Conservation (phyloP, 2,797 vertebrate genomes). For the Trachurus trachurus region DNA sequence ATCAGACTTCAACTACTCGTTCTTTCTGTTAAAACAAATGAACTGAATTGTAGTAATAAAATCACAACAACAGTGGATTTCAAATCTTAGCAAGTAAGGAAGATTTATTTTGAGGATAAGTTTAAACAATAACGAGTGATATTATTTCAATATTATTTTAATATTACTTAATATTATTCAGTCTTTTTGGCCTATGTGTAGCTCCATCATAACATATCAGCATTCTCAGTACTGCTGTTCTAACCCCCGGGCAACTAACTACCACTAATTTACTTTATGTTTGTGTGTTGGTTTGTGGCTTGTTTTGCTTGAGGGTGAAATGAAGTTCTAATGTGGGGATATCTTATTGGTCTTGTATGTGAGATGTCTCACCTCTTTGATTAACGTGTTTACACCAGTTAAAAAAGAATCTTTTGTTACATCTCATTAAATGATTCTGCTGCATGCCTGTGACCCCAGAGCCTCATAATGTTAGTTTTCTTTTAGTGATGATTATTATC, state of each 20-base stretch:
- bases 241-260: conserved; percentile 35
- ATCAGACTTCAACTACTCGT: background rate
- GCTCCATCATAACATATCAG: conserved; percentile 21
- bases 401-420: conserved; percentile 11
- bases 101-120: background rate
- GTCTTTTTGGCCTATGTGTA: conserved; percentile 5
- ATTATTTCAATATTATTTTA: background rate
- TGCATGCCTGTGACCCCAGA: conserved; percentile 9
- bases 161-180: background rate
- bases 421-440: conserved; percentile 23
- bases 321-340: conserved; percentile 32
- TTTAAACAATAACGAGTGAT: background rate
- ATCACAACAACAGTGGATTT: background rate
- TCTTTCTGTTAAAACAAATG: background rate
- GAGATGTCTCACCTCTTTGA: conserved; percentile 10
- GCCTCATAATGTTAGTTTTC: background rate
- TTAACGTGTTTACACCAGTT: conserved; percentile 5
- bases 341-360: conserved; percentile 18
- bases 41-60: background rate
- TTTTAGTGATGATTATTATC: background rate
- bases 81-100: background rate
- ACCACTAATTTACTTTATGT: conserved; percentile 29
- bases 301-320: conserved; percentile 51
- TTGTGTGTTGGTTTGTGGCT: conserved; percentile 28
- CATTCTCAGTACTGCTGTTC: background rate